Evolutionary conservation across 2,113 vertebrate species (phyloP).

Genomic region (Brachypteracias leptosomus): DNA sequence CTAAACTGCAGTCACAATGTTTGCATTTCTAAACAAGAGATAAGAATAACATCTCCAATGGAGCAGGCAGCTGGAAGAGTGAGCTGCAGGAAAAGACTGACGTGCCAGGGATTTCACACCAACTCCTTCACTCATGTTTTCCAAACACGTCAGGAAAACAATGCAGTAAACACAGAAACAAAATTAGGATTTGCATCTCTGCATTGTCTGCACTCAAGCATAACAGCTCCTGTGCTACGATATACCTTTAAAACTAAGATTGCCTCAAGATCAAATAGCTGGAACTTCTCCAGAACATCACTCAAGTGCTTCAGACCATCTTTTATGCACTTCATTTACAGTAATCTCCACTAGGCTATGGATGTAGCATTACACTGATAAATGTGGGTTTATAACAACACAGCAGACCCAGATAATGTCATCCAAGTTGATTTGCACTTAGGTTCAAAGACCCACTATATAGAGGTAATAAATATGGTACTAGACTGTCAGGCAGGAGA

Average conservation of each 20-base stretch:
- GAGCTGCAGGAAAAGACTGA: background rate
- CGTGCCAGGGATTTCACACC: background rate
- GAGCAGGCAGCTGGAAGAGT: background rate
- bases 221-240: background rate
- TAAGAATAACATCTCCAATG: conserved; percentile 20
- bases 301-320: background rate
- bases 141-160: background rate
- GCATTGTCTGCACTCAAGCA: background rate
- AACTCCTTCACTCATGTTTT: background rate
- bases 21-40: conserved; percentile 30
- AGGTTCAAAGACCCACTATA: background rate
- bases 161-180: background rate
- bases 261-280: background rate
- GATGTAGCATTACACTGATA: conserved; percentile 21
- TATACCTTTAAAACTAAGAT: background rate
- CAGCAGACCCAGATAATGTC: background rate
- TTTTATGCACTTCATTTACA: background rate
- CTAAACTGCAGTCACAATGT: background rate
- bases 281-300: background rate
- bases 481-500: background rate
- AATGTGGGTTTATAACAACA: conserved; percentile 5
- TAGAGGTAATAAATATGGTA: background rate
- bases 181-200: background rate
- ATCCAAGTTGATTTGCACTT: conserved; percentile 21
- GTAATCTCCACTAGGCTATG: background rate